Evolutionary conservation across 1,140 invertebrate species (phyloP).

Genomic region (Hypsibius dujardini): DNA sequence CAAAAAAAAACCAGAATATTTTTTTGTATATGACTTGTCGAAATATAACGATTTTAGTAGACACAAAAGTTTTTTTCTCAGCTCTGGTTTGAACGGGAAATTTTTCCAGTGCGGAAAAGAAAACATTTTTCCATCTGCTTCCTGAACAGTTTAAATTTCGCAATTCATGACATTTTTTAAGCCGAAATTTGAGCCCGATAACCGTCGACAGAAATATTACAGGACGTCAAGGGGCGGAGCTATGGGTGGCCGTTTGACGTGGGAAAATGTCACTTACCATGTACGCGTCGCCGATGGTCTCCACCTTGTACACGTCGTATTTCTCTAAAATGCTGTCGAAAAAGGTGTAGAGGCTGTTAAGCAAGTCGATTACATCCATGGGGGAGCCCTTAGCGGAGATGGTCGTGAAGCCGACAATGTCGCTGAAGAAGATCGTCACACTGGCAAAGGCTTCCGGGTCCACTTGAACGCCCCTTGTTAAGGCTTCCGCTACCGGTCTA

Average conservation of each 20-base stretch:
- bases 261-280: not conserved
- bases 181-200: too few relatives aligned
- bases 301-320: slow-evolving; percentile 1
- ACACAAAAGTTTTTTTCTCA: too few relatives aligned
- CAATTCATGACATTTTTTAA: too few relatives aligned
- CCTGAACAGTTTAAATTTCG: too few relatives aligned
- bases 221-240: too few relatives aligned
- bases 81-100: too few relatives aligned
- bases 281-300: slow-evolving; percentile 12
- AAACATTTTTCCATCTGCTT: too few relatives aligned
- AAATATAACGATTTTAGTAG: too few relatives aligned
- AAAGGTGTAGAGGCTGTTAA: slow-evolving; percentile 11
- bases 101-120: too few relatives aligned
- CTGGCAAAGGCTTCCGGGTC: slow-evolving; percentile 83
- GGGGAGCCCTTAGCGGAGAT: slow-evolving; percentile 80
- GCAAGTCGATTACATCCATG: slow-evolving; percentile 45
- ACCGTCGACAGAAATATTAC: too few relatives aligned
- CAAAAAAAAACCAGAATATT: too few relatives aligned
- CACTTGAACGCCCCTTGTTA: slow-evolving; percentile 70
- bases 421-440: slow-evolving; percentile 52
- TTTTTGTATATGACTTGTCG: too few relatives aligned
- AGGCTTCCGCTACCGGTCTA: slow-evolving; percentile 40
- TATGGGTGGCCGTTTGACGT: not conserved
- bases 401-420: slow-evolving; percentile 1
- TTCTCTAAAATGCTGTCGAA: slow-evolving; percentile 10